Base-by-base conservation (phyloP, 2,888 invertebrate genomes). In the Amorpha juglandis region DNA sequence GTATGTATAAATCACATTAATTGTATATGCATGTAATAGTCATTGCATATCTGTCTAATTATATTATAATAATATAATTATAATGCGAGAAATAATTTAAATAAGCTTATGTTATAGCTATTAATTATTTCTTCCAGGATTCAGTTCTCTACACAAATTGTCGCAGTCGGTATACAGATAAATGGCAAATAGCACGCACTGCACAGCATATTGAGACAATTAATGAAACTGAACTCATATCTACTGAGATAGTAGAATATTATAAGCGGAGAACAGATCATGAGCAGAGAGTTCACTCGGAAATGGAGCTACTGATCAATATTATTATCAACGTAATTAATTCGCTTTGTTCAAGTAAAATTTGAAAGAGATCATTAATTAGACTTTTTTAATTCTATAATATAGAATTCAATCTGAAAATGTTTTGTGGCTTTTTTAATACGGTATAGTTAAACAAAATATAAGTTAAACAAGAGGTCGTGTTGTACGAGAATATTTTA, bases 271-370 rank as follows among this genome's bases (percentile, higher is more conserved):
- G 83, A 63, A 67, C 74, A 1, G 90, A 91, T 27, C 78, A 87
- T 52, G 92, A 93, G 69, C 84, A 88, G 16, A 79, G 91, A 42
- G 86, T 89, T 7, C 93, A 92, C 64, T 65, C 83, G 0, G 92
- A 93, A 80, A 78, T 92, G 6, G 92, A 92, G 66, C 70, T 90
- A 27, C 81, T 91, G 4, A 79, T 80, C n/a, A 88, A 83, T 70
- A 89, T 91, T 27, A 68, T 70, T 48, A 89, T 92, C 47, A 87
- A 84, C 70, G 92, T 92, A 76, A 78, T 78, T 51, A 27, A 42
- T n/a, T 33, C 33, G 0, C 35, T 45, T 38, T 38, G 9, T 38
- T 38, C 38, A 6, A 9, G 2, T 38, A 38, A 38, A 38, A 9
- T 38, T 7, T 1, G 38, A 9, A 38, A 9, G 38, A 9, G 38